These are phyloP conservation scores for Damaliscus lunatus DNA, from an alignment of 2,113 vertebrate genomes.

Conservation along the genomic window DNA sequence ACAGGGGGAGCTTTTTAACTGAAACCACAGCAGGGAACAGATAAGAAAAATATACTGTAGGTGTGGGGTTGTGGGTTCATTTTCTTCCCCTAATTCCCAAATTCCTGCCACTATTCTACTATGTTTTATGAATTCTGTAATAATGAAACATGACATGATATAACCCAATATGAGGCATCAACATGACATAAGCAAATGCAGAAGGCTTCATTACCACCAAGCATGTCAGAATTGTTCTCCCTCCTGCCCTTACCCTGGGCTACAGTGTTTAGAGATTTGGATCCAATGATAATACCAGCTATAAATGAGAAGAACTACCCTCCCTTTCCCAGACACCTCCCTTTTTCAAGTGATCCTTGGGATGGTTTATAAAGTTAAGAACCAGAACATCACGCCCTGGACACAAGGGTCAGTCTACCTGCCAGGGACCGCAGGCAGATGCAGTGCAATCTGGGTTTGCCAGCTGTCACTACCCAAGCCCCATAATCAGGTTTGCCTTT, in stretches of 20 bases:
- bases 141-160: constrained; percentile 55
- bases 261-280: not conserved
- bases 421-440: not conserved
- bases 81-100: not conserved
- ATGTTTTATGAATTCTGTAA: constrained; percentile 41
- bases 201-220: constrained; percentile 56
- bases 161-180: constrained; percentile 29
- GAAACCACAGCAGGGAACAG: constrained; percentile 38
- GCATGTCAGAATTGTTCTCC: not conserved
- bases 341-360: not conserved
- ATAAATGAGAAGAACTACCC: not conserved
- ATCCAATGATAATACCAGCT: rapidly evolving
- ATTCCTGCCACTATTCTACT: not conserved
- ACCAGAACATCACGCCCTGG: rapidly evolving
- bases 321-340: not conserved
- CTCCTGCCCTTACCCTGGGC: not conserved
- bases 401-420: not conserved
- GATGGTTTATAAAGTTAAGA: not conserved
- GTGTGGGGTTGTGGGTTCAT: not conserved
- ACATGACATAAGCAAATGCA: constrained; percentile 28
- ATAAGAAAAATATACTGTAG: constrained; percentile 36
- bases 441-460: not conserved
- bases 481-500: not conserved
- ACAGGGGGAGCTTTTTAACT: constrained; percentile 12
- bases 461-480: not conserved